Evolutionary conservation across 1,140 invertebrate species (phyloP).

Genomic region (Pemphigus obesinymphae): DNA sequence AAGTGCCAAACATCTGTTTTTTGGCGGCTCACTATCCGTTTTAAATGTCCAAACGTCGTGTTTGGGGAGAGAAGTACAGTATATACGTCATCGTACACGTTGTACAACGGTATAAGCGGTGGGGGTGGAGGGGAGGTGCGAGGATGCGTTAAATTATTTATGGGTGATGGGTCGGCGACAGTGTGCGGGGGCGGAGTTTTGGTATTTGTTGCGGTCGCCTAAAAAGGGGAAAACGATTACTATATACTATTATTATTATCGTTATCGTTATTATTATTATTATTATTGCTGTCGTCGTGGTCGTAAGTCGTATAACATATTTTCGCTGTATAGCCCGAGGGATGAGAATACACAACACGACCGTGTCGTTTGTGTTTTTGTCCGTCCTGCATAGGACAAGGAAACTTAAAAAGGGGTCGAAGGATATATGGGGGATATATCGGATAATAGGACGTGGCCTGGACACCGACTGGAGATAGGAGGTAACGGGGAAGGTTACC

Average conservation of each 20-base stretch:
- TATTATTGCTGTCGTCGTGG: no score
- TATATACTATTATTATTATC: constrained; percentile 21
- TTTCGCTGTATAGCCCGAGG: not conserved
- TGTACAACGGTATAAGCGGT: no score
- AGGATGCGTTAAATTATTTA: constrained; percentile 33
- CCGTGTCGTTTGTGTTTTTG: not conserved
- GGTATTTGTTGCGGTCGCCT: constrained; percentile 12
- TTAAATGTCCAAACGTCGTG: not conserved
- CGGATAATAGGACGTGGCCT: no score
- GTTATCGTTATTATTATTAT: no score
- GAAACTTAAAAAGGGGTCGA: no score
- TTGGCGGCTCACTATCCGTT: not conserved
- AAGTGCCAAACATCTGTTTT: not conserved
- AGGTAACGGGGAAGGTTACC: not conserved
- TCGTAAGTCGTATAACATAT: constrained; percentile 2
- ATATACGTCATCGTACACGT: not conserved
- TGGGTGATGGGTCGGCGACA: not conserved
- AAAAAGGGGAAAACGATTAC: constrained; percentile 34
- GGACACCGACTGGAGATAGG: no score
- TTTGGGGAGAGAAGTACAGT: not conserved
- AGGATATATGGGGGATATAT: no score
- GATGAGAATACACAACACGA: not conserved
- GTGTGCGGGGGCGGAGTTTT: not conserved
- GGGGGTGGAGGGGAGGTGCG: no score
- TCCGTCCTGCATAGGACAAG: not conserved